These are phyloP conservation scores for Crioceris asparagi DNA, from an alignment of 2,888 invertebrate species.

Conservation along the genomic window DNA sequence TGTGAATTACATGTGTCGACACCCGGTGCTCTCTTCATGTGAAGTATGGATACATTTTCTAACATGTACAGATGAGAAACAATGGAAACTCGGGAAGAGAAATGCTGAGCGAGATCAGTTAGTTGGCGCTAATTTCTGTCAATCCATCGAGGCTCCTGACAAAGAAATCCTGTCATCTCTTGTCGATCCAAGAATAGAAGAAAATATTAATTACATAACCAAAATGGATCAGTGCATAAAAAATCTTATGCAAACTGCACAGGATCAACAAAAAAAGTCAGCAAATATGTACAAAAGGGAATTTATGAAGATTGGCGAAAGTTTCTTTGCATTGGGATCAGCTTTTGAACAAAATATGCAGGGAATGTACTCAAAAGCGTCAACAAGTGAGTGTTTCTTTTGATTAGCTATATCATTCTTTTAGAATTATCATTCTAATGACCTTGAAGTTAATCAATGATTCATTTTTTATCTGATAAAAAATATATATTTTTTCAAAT, in stretches of 20 bases:
- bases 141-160: conserved; percentile 77
- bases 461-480: no score
- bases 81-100: conserved; percentile 94
- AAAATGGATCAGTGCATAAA: conserved; percentile 83
- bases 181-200: conserved; percentile 75
- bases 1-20: conserved; percentile 92
- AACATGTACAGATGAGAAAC: conserved; percentile 92
- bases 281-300: conserved; percentile 80
- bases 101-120: conserved; percentile 90
- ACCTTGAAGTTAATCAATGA: no score
- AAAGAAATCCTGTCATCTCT: conserved; percentile 61
- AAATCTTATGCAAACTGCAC: conserved; percentile 65
- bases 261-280: conserved; percentile 80
- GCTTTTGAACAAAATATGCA: conserved; percentile 70
- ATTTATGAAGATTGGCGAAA: conserved; percentile 80
- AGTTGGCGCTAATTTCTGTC: conserved; percentile 82
- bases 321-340: conserved; percentile 73
- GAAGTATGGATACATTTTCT: conserved; percentile 96
- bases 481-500: no score
- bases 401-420: background rate
- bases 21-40: conserved; percentile 85
- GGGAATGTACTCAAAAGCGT: conserved; percentile 55
- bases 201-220: conserved; percentile 69
- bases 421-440: no score
- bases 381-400: conserved; percentile 46